Evolutionary conservation across 2,113 vertebrate species (phyloP), one percentile per base, ranked within the genome.

Genomic region (Aldabrachelys gigantea): DNA sequence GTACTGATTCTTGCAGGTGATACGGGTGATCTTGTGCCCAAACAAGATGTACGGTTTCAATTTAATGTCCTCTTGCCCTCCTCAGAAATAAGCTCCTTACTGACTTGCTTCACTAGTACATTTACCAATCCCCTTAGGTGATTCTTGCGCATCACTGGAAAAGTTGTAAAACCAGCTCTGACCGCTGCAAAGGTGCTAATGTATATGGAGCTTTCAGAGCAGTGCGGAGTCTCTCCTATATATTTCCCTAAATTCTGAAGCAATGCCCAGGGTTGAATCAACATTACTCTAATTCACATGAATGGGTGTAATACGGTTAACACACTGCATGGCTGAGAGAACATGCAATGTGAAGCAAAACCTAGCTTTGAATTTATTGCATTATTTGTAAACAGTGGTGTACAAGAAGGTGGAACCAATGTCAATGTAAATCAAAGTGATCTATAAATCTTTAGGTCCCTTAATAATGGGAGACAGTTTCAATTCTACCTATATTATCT

Each of bases 81-180:
- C 69, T 31, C 92, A 54, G 84, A 80, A 93, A 89, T 62, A 47
- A 90, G 72, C 90, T 91, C 27, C 62, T 94, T 31, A 88, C 69
- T 62, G 31, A 85, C 41, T 78, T 47, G 54, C 62, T 78, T 52
- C 41, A 85, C 8, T 76, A 5, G 85, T 90, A 85, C 2, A 49
- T 0, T 0, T n/a, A 56, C 47, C 76, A 85, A 54, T 35, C 52
- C 35, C 22, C 4, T 11, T 5, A 9, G 10, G 25, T 7, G 24
- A 52, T 29, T 24, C 91, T 79, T 44, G 22, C 50, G 54, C 38
- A 19, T 14, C 10, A 10, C 56, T 47, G 31, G 8, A 25, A 65
- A 87, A 88, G 35, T 11, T 57, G 56, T 2, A 87, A 57, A n/a
- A 6, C 89, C 76, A 87, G 41, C n/a, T 89, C n/a, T 65, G 54